These are phyloP conservation scores for Microvelia longipes DNA, from an alignment of 1,140 invertebrate species.

Conservation along the genomic window DNA sequence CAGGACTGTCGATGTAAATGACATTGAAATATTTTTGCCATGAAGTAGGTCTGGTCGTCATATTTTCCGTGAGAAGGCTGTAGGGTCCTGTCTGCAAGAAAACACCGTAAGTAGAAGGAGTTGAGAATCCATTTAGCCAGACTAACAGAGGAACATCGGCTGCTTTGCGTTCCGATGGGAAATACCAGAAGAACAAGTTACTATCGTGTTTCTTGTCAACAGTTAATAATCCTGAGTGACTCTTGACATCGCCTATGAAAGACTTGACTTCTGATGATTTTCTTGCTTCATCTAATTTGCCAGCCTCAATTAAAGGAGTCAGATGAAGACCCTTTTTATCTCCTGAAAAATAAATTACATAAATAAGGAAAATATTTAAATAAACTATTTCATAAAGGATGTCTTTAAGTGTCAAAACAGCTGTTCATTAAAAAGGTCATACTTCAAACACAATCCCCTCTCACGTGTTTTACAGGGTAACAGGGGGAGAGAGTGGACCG, in stretches of 20 bases:
- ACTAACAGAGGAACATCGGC: not conserved
- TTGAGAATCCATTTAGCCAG: slow-evolving; percentile 11
- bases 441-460: too few relatives aligned
- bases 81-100: slow-evolving; percentile 48
- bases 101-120: slow-evolving; percentile 49
- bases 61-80: slow-evolving; percentile 30
- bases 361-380: too few relatives aligned
- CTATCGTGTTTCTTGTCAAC: not conserved
- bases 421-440: too few relatives aligned
- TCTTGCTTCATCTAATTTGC: slow-evolving; percentile 9
- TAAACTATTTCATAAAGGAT: too few relatives aligned
- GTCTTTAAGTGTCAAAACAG: too few relatives aligned
- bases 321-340: too few relatives aligned
- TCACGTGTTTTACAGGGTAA: too few relatives aligned
- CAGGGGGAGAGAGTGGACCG: too few relatives aligned
- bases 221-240: slow-evolving; percentile 25
- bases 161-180: not conserved
- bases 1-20: slow-evolving; percentile 64
- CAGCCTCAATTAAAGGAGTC: slow-evolving; percentile 15
- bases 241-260: slow-evolving; percentile 7
- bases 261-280: slow-evolving; percentile 3
- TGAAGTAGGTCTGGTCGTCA: slow-evolving; percentile 2
- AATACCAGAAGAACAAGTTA: slow-evolving; percentile 3
- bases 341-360: too few relatives aligned
- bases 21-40: slow-evolving; percentile 17